Evolutionary conservation across 2,888 invertebrate genomes (phyloP).

Genomic region (Cistogaster globosa): DNA sequence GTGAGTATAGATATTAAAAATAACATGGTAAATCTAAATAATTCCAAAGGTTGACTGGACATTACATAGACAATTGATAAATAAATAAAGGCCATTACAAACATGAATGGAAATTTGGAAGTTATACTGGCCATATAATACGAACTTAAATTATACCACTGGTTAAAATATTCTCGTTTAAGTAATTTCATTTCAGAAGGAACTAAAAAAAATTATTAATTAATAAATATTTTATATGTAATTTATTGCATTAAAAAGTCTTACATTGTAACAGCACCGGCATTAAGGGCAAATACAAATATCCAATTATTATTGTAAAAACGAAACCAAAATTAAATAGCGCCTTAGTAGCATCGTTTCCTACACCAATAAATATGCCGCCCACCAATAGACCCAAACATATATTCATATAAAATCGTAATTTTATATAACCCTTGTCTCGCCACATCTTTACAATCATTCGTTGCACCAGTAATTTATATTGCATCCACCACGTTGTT

Average conservation of each 20-base stretch:
- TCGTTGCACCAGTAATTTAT: slow-evolving; percentile 86
- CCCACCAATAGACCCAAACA: slow-evolving; percentile 89
- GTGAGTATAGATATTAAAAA: slow-evolving; percentile 88
- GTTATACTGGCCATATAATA: slow-evolving; percentile 89
- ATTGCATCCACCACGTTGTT: slow-evolving; percentile 87
- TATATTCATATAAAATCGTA: slow-evolving; percentile 88
- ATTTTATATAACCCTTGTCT: slow-evolving; percentile 88
- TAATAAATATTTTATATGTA: too few species aligned
- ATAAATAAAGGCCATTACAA: slow-evolving; percentile 87
- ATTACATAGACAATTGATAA: slow-evolving; percentile 88
- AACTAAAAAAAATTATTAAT: slow-evolving; percentile 84
- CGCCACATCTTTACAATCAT: slow-evolving; percentile 90
- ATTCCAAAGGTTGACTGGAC: slow-evolving; percentile 90
- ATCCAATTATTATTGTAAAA: slow-evolving; percentile 90
- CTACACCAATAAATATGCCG: slow-evolving; percentile 88
- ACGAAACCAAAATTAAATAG: slow-evolving; percentile 93
- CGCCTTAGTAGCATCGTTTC: slow-evolving; percentile 91
- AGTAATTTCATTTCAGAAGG: slow-evolving; percentile 90
- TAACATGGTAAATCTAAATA: slow-evolving; percentile 87
- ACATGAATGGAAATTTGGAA: slow-evolving; percentile 89
- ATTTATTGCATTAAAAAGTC: slow-evolving; percentile 78
- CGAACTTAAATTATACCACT: slow-evolving; percentile 91
- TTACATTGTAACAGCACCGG: slow-evolving; percentile 91
- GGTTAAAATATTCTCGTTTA: slow-evolving; percentile 91
- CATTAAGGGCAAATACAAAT: slow-evolving; percentile 92